Evolutionary conservation across 1,140 invertebrate genomes (phyloP).

Genomic region (Paraescarpia echinospica): DNA sequence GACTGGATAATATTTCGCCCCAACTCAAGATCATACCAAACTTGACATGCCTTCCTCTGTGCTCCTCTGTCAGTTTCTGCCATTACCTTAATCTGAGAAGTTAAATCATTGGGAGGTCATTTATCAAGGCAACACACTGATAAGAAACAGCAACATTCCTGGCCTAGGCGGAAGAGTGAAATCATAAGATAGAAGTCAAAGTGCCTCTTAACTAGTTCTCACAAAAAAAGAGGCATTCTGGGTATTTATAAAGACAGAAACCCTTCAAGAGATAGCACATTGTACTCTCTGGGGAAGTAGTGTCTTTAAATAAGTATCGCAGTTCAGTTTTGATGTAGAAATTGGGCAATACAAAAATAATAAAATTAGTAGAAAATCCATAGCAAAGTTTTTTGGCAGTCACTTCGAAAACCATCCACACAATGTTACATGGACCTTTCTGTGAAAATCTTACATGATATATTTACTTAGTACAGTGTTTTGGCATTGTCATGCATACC

Average conservation of each 20-base stretch:
- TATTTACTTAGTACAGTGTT: not conserved
- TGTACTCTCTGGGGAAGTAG: not conserved
- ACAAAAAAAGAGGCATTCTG: not conserved
- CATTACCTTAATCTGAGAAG: not conserved
- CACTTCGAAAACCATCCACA: not conserved
- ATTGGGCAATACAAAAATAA: not conserved
- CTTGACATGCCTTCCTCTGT: not conserved
- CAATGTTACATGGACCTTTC: not conserved
- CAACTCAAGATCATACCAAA: not conserved
- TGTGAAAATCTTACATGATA: not conserved
- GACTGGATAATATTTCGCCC: not conserved
- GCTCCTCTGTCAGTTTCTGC: not conserved
- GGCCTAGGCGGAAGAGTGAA: not conserved
- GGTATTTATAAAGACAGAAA: not conserved
- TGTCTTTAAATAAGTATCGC: not conserved
- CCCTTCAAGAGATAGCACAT: not conserved
- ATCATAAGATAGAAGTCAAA: not conserved
- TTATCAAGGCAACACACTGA: not conserved
- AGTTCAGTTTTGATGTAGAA: not conserved
- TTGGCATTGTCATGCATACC: not conserved
- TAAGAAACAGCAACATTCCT: not conserved
- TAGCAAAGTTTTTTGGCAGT: not conserved
- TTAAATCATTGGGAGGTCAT: not conserved
- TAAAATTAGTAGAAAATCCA: not conserved
- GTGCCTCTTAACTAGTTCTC: not conserved